These are phyloP conservation scores for Hirtodrosophila histrioides DNA, from an alignment of 2,888 invertebrate species.

Conservation along the genomic window DNA sequence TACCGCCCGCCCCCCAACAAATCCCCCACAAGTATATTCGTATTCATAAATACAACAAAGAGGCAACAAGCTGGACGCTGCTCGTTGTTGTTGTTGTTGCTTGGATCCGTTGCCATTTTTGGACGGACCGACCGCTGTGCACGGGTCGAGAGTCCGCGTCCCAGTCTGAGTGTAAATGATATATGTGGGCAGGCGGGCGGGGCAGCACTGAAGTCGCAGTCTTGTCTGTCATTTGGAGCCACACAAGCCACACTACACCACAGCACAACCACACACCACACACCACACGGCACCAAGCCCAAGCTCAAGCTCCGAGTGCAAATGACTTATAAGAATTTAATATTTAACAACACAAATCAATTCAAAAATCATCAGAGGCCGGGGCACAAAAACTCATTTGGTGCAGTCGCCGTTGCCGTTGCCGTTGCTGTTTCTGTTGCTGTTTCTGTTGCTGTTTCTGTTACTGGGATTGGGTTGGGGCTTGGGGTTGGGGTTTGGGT, in stretches of 20 bases:
- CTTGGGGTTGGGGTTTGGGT: background rate
- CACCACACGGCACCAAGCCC: slow-evolving; percentile 3
- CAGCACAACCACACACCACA: slow-evolving; percentile 23
- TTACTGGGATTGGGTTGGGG: too few species aligned
- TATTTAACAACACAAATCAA: slow-evolving; percentile 83
- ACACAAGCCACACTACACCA: slow-evolving; percentile 45
- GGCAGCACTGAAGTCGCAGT: slow-evolving; percentile 30
- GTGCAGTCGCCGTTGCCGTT: slow-evolving; percentile 45
- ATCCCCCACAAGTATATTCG: slow-evolving; percentile 27
- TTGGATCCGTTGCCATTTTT: slow-evolving; percentile 68
- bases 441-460: too few species aligned
- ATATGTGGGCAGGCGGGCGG: slow-evolving; percentile 60
- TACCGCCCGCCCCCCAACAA: slow-evolving; percentile 1
- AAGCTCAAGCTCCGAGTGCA: slow-evolving; percentile 64
- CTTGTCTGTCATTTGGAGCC: slow-evolving; percentile 76
- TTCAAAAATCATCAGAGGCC: slow-evolving; percentile 78
- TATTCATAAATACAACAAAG: slow-evolving; percentile 63
- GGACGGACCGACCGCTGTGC: slow-evolving; percentile 78
- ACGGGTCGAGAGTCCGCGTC: slow-evolving; percentile 55
- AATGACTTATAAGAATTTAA: slow-evolving; percentile 83
- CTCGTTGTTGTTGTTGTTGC: slow-evolving; percentile 22
- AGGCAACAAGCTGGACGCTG: slow-evolving; percentile 20
- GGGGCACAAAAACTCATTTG: slow-evolving; percentile 71
- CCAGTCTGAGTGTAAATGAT: slow-evolving; percentile 79
- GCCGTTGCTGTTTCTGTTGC: slow-evolving; percentile 11